Conservation (phyloP, 2,888 invertebrate genomes). For the Polydrusus tereticollis region DNA sequence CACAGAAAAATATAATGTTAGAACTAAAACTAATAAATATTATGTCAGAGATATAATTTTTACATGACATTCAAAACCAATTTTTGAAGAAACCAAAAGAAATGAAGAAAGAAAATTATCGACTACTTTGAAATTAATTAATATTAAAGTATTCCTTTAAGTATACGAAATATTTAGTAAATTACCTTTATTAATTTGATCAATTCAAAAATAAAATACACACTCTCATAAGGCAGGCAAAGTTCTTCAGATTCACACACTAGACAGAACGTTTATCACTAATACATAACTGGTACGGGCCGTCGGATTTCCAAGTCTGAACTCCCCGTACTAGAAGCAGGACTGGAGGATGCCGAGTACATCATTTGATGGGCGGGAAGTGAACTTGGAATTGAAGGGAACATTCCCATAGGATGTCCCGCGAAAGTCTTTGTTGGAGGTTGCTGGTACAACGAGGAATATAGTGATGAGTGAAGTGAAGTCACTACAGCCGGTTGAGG, state of each 20-base stretch:
- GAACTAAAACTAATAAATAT: conserved; percentile 3
- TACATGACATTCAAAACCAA: background rate
- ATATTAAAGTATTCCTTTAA: background rate
- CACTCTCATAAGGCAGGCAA: background rate
- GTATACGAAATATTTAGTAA: background rate
- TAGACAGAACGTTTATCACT: conserved; percentile 54
- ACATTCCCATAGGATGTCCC: conserved; percentile 71
- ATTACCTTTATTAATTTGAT: conserved; percentile 22
- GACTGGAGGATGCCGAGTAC: conserved; percentile 66
- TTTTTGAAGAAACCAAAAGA: conserved; percentile 5
- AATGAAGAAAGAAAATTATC: no score
- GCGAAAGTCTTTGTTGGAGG: conserved; percentile 70
- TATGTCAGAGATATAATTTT: background rate
- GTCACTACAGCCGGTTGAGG: conserved; percentile 63
- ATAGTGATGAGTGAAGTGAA: conserved; percentile 71
- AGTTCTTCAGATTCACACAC: conserved; percentile 5
- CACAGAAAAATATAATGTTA: conserved; percentile 39
- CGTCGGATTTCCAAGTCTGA: conserved; percentile 72
- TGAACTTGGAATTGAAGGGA: conserved; percentile 58
- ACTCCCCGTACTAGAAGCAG: conserved; percentile 65
- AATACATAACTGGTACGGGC: conserved; percentile 81
- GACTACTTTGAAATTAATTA: background rate
- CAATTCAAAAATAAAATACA: conserved; percentile 18
- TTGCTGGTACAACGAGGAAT: conserved; percentile 74
- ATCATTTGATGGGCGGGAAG: conserved; percentile 66